Percentiles rank a stretch among this genome's conserved stretches.
These are phyloP conservation scores for Anguilla anguilla DNA, from an alignment of 2,797 vertebrate species.

Conservation along the genomic window DNA sequence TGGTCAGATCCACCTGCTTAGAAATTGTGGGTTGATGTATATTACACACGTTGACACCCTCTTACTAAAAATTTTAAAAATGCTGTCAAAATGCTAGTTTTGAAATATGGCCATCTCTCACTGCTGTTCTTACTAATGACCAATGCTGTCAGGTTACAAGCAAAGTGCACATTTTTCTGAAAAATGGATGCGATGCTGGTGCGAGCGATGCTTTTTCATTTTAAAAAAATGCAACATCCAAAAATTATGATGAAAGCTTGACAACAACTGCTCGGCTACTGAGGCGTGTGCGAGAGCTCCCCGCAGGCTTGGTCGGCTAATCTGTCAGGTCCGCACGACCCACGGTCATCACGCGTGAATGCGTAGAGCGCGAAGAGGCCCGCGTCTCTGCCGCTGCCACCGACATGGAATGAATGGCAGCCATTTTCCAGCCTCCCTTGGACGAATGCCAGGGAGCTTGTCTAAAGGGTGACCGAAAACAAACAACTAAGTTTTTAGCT, in stretches of 20 bases:
- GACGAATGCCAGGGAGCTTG: background rate
- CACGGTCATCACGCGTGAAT: background rate
- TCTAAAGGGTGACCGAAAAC: background rate
- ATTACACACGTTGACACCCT: slow-evolving; percentile 70
- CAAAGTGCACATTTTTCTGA: background rate
- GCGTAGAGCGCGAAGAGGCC: background rate
- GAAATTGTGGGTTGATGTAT: slow-evolving; percentile 74
- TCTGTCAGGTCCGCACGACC: background rate
- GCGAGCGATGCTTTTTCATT: background rate
- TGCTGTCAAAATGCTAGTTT: background rate
- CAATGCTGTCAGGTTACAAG: background rate
- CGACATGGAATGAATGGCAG: background rate
- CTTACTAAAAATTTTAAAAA: background rate
- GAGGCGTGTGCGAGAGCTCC: background rate
- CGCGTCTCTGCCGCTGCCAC: background rate
- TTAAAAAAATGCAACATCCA: background rate
- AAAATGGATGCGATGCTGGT: background rate
- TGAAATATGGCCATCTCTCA: background rate
- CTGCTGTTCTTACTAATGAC: background rate
- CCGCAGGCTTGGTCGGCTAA: background rate
- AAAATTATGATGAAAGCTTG: background rate
- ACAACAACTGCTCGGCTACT: background rate
- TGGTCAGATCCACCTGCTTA: slow-evolving; percentile 50
- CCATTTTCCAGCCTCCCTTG: background rate
- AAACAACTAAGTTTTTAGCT: background rate